A percentile compares a stretch with the other conserved stretches of the same genome.
Conservation (phyloP, 1,140 invertebrate species). For the Belonocnema kinseyi region DNA sequence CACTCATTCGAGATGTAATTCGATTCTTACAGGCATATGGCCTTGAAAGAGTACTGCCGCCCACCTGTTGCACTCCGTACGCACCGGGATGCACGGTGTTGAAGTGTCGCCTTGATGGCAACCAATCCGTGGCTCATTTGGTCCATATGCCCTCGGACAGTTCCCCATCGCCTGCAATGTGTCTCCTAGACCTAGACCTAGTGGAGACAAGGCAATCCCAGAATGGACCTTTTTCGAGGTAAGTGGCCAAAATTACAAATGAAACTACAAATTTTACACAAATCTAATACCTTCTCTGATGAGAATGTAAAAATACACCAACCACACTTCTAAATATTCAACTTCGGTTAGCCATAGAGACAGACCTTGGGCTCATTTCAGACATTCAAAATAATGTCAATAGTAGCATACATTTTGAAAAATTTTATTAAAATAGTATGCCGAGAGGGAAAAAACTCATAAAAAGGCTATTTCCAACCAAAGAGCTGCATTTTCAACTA, state of each 20-base stretch:
- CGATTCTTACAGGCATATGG: slow-evolving; percentile 57
- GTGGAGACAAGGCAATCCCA: slow-evolving; percentile 44
- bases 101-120: slow-evolving; percentile 54
- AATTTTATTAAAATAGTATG: too few relatives aligned
- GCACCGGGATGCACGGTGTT: slow-evolving; percentile 52
- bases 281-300: too few relatives aligned
- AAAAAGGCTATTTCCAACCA: too few relatives aligned
- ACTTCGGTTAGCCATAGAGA: too few relatives aligned
- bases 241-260: not conserved
- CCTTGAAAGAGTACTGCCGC: slow-evolving; percentile 50
- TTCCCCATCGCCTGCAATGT: slow-evolving; percentile 37
- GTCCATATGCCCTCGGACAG: slow-evolving; percentile 46
- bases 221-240: slow-evolving; percentile 52
- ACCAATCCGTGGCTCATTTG: slow-evolving; percentile 53
- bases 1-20: slow-evolving; percentile 55
- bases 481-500: too few relatives aligned
- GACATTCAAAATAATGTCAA: too few relatives aligned
- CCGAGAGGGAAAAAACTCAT: too few relatives aligned
- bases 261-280: too few relatives aligned
- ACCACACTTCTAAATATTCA: too few relatives aligned
- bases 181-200: too few relatives aligned
- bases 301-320: not conserved
- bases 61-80: slow-evolving; percentile 58
- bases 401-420: too few relatives aligned
- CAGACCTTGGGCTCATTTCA: too few relatives aligned